Base-by-base conservation (phyloP, 1,140 invertebrate species). In the Bathynomus jamesi region DNA sequence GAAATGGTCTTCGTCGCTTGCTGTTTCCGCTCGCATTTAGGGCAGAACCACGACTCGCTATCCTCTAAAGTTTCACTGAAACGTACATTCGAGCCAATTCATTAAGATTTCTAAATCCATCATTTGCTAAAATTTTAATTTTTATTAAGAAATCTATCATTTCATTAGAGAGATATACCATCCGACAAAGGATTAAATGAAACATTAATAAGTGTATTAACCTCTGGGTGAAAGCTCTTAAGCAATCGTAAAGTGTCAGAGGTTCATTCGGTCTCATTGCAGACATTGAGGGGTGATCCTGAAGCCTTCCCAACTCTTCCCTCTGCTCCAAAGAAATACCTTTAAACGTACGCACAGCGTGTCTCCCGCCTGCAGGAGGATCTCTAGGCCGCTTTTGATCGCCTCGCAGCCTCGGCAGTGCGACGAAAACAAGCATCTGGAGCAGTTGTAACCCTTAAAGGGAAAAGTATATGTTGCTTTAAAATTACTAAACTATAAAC, bases 1-100 rank as follows among this genome's bases (percentile, higher is more conserved):
- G 87, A 87, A 61, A 90, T 83, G 8, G 87, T 89, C 80, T 90
- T 90, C 28, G 87, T 89, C 10, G 89, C 89, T 81, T 87, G 86
- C 76, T 88, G 87, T 77, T 89, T 89, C 71, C 83, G 83, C 77
- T 87, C 82, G 79, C 89, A 90, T 67, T 84, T 83, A 7, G 88
- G 88, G 81, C 89, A 90, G 81, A 85, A 89, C 89, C 89, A 90
- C 24, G 88, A 88, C 82, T 89, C 90, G 74, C 88, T 85, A 76
- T 88, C 86, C 79, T 89, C 88, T 75, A 90, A 81, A 28, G 84
- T 84, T 81, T 90, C 89, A 80, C 89, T 89, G 78, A 64, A 5
- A 5, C 17, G 10, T 25, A 28, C n/a, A n/a, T n/a, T n/a, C n/a
- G 8, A 61, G 5, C 7, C 7, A 61, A 24, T 2, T 61, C 8